phyloP scores from a whole-genome alignment of 2,113 vertebrate species.

The Passer montanus region DNA sequence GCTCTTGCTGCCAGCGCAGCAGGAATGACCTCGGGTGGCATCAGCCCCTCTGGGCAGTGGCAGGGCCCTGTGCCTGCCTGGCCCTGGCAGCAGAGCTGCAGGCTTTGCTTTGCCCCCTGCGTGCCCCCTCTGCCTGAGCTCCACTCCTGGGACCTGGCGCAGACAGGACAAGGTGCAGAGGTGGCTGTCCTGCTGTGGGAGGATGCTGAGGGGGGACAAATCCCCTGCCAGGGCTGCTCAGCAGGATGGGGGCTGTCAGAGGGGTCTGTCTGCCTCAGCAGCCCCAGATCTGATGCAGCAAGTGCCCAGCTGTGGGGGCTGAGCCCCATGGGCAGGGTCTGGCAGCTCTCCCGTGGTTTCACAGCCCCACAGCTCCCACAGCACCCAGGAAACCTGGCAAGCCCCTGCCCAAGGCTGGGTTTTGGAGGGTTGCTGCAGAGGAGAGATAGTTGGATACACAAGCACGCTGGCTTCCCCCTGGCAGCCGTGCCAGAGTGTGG shows the following conservation, averaged over 20 bases:
- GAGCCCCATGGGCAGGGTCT: accelerated
- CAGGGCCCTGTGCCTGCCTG: background rate
- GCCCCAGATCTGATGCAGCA: background rate
- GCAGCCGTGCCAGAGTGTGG: accelerated
- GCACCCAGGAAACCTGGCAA: accelerated
- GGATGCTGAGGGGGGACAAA: background rate
- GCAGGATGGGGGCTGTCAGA: background rate
- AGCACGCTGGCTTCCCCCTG: background rate
- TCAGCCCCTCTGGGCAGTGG: background rate
- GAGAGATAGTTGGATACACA: background rate
- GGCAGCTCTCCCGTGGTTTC: background rate
- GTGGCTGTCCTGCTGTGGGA: background rate
- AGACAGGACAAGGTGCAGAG: accelerated
- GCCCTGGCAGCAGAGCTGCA: background rate
- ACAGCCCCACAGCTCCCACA: background rate
- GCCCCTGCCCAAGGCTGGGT: background rate
- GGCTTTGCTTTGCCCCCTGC: background rate
- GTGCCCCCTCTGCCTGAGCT: background rate
- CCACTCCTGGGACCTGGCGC: background rate
- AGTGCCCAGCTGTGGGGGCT: background rate
- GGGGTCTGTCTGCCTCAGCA: background rate
- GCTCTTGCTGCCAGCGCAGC: accelerated
- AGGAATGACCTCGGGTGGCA: background rate
- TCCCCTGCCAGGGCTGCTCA: background rate
- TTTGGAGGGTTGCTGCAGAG: background rate